Evolutionary conservation across 2,113 vertebrate genomes (phyloP).

Genomic region (Spilogale gracilis): DNA sequence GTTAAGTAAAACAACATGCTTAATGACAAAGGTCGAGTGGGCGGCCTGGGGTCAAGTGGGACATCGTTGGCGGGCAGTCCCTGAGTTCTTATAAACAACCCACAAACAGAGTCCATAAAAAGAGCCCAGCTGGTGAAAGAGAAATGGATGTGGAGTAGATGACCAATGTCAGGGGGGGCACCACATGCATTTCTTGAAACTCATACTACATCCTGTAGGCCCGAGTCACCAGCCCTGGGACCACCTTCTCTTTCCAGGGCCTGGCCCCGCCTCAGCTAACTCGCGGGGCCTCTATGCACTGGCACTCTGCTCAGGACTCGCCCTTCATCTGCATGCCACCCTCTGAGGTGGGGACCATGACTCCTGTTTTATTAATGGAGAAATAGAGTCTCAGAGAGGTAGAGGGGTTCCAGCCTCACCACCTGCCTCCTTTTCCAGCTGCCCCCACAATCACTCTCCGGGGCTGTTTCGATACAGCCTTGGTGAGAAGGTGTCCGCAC

Average conservation of each 20-base stretch:
- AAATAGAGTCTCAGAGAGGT: not conserved
- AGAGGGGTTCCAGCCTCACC: not conserved
- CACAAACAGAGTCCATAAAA: slow-evolving; percentile 19
- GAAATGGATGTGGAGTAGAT: slow-evolving; percentile 2
- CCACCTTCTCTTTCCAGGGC: not conserved
- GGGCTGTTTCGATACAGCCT: not conserved
- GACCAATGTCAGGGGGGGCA: not conserved
- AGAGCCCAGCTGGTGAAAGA: not conserved
- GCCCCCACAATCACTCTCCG: not conserved
- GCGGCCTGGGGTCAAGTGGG: slow-evolving; percentile 30
- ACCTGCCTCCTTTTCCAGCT: not conserved
- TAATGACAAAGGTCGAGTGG: slow-evolving; percentile 65
- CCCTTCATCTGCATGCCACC: not conserved
- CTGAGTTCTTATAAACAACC: not conserved
- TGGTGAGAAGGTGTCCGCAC: not conserved
- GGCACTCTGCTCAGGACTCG: not conserved
- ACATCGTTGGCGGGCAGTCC: not conserved
- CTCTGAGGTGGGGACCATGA: not conserved
- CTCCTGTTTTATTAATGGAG: not conserved
- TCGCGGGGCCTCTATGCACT: not conserved
- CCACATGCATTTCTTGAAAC: not conserved
- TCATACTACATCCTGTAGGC: not conserved
- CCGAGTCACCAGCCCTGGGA: not conserved
- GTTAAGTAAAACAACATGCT: slow-evolving; percentile 68
- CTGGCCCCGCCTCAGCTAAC: not conserved